Base-by-base conservation (phyloP, 2,888 invertebrate genomes). In the Drosophila kanekoi region DNA sequence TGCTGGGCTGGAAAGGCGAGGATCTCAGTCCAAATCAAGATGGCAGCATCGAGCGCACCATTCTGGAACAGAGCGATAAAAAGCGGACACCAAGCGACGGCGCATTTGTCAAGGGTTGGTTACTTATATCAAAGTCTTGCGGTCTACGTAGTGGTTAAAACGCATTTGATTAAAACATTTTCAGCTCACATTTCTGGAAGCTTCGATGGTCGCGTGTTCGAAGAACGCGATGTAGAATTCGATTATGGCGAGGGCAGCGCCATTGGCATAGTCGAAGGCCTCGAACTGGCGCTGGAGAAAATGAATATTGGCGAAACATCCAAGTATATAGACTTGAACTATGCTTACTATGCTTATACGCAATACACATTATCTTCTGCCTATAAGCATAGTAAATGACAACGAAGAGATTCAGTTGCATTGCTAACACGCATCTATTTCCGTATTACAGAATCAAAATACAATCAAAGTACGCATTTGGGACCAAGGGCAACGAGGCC, bases 21-120 rank as follows among this genome's bases (percentile, higher is more conserved):
- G 99, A 99, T 93, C 91, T 99, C 45, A 97, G 97, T 79, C 96
- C 96, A 0, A 94, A 95, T 59, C 95, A 96, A 89, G 97, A 98
- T 93, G 96, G 96, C 65, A 95, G 96, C 44, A 97, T 99, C 74
- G 93, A 96, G 56, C 94, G 96, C 61, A 94, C 95, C 71, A 94
- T 95, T 84, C 92, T 98, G 18, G 94, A 93, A 44, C 93, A 94
- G 63, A 98, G 98, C 43, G 94, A 94, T 57, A 96, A 96, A 0
- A 94, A 93, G 78, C 93, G 94, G 32, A 94, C 93, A 37, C 99
- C 99, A 8, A 96, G 95, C 80, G 97, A 98, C 68, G 97, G 97
- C 4, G 95, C 97, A 5, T 93, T 95, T 62, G 97, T 98, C 54
- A 96, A 97, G 91, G 94, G 98, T 98, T 94, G 88, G 69, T 68